Percentiles rank a stretch among this genome's conserved stretches.
Evolutionary conservation across 2,888 invertebrate genomes (phyloP).

Genomic region (Heliconius aoede): DNA sequence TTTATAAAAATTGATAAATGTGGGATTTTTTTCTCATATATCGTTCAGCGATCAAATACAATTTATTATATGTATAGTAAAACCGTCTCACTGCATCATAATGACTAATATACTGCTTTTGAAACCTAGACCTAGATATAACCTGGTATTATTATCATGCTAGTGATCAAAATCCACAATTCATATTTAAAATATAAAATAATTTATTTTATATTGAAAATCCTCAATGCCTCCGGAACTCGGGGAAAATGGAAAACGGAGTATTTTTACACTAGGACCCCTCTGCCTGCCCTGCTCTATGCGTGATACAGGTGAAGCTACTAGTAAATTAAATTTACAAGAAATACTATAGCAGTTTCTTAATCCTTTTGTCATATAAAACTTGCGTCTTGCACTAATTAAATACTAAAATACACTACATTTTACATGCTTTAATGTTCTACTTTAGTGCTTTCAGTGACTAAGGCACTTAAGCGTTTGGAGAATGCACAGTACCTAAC

Average conservation of each 20-base stretch:
- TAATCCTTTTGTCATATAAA: neutral
- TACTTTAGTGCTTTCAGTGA: slow-evolving; percentile 6
- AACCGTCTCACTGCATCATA: no score
- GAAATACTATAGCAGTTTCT: neutral
- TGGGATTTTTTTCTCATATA: no score
- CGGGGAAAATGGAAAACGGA: neutral
- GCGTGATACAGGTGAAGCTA: neutral
- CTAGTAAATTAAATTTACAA: neutral
- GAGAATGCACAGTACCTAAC: neutral
- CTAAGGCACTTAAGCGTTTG: slow-evolving; percentile 20
- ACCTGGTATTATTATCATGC: neutral
- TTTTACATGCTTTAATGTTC: neutral
- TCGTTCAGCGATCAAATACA: no score
- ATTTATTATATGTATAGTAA: no score
- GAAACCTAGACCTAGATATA: no score
- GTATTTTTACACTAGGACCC: neutral
- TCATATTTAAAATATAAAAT: neutral
- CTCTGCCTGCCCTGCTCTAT: neutral
- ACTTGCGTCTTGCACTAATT: neutral
- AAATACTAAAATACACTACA: neutral
- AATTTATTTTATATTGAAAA: neutral
- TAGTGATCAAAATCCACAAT: neutral
- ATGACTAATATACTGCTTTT: no score
- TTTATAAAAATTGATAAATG: no score
- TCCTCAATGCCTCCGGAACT: neutral